Evolutionary conservation across 2,888 invertebrate species (phyloP).

Genomic region (Diarsia brunnea): DNA sequence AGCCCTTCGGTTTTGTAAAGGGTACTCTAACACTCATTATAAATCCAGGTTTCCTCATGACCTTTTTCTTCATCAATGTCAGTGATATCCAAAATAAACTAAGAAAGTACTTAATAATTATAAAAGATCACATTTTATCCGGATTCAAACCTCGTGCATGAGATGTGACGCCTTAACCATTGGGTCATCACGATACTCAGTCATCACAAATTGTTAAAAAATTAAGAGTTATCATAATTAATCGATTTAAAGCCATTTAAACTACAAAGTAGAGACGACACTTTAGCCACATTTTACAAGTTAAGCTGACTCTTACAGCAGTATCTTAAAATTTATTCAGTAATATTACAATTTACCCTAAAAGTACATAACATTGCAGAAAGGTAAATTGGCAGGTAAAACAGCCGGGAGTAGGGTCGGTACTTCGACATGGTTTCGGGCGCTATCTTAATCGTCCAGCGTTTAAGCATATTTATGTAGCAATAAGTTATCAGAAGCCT

Average conservation of each 20-base stretch:
- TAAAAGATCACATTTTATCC: neutral
- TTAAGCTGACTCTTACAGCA: slow-evolving; percentile 52
- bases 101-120: neutral
- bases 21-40: neutral
- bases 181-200: neutral
- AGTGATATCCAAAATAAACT: neutral
- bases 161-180: neutral
- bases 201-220: neutral
- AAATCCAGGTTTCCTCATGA: neutral
- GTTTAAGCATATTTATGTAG: slow-evolving; percentile 88
- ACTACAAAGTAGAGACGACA: slow-evolving; percentile 27
- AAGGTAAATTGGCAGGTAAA: slow-evolving; percentile 76
- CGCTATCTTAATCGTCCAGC: slow-evolving; percentile 87
- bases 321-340: slow-evolving; percentile 68
- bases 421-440: slow-evolving; percentile 76
- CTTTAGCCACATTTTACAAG: slow-evolving; percentile 50
- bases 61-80: neutral
- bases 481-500: slow-evolving; percentile 89
- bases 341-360: slow-evolving; percentile 75
- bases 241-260: neutral
- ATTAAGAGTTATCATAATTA: neutral
- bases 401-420: slow-evolving; percentile 74
- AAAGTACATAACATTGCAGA: slow-evolving; percentile 75
- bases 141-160: neutral
- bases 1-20: too few relatives aligned